Conservation (phyloP, 2,797 vertebrate species). For the Pseudopleuronectes americanus region DNA sequence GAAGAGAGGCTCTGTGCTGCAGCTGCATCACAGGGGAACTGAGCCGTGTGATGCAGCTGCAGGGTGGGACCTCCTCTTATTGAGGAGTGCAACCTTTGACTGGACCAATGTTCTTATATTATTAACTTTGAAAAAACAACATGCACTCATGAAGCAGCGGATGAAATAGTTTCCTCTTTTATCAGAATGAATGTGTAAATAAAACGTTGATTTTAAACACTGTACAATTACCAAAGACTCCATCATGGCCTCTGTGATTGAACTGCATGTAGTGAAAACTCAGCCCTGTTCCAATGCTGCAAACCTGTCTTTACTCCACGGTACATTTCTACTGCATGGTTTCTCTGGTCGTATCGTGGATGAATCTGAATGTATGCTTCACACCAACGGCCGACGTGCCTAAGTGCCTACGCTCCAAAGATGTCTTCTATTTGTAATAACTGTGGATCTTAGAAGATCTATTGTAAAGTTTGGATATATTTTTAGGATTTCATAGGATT, state of each 20-base stretch:
- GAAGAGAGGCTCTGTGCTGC: background rate
- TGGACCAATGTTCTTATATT: background rate
- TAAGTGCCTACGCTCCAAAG: slow-evolving; percentile 33
- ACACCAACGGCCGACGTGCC: too few species aligned
- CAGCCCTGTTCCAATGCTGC: slow-evolving; percentile 66
- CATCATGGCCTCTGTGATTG: background rate
- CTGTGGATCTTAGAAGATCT: slow-evolving; percentile 20
- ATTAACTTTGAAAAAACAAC: background rate
- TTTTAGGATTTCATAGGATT: slow-evolving; percentile 25
- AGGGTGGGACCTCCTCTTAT: background rate
- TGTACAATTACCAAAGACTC: slow-evolving; percentile 28
- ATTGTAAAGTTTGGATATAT: slow-evolving; percentile 46
- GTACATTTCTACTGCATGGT: slow-evolving; percentile 39
- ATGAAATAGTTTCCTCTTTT: slow-evolving; percentile 5
- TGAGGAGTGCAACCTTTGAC: background rate
- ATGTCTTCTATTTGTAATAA: slow-evolving; percentile 18
- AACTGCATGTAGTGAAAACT: slow-evolving; percentile 18
- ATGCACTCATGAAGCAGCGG: background rate
- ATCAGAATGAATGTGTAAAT: background rate
- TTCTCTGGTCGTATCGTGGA: slow-evolving; percentile 13
- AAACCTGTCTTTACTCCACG: slow-evolving; percentile 10
- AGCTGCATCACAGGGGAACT: slow-evolving; percentile 9
- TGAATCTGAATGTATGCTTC: slow-evolving; percentile 30
- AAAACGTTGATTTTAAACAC: background rate
- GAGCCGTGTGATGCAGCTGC: slow-evolving; percentile 16